Evolutionary conservation across 2,797 vertebrate species (phyloP).

Genomic region (Furcifer pardalis): DNA sequence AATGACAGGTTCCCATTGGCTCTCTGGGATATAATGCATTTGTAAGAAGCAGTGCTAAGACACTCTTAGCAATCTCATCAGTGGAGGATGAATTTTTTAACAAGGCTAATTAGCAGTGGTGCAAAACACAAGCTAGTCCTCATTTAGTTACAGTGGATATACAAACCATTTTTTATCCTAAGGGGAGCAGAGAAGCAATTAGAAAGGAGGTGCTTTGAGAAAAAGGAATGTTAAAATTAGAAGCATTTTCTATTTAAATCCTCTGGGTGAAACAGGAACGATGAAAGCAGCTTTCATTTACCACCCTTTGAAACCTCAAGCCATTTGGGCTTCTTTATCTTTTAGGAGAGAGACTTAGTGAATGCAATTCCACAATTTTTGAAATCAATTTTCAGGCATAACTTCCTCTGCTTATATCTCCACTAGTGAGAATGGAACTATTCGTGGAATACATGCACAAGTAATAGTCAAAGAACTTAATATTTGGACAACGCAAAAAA

Average conservation of each 20-base stretch:
- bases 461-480: background rate
- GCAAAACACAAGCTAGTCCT: conserved; percentile 33
- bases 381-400: rapidly evolving
- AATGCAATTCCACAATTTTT: background rate
- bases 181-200: conserved; percentile 23
- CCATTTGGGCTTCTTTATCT: background rate
- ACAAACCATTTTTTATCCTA: conserved; percentile 13
- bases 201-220: background rate
- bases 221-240: background rate
- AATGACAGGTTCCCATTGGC: conserved; percentile 73
- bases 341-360: background rate
- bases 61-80: conserved; percentile 40
- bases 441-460: background rate
- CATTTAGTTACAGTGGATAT: conserved; percentile 7
- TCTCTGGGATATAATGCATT: conserved; percentile 46
- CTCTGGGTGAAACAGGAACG: background rate
- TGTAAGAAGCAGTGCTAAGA: conserved; percentile 66
- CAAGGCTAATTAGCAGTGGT: conserved; percentile 22
- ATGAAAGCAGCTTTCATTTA: background rate
- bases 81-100: conserved; percentile 26
- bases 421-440: background rate
- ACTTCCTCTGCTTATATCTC: rapidly evolving
- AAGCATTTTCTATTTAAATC: background rate
- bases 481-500: background rate
- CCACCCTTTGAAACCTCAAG: conserved; percentile 7